These are phyloP conservation scores for Seriola dumerili DNA, from an alignment of 2,113 vertebrate species.

Conservation along the genomic window DNA sequence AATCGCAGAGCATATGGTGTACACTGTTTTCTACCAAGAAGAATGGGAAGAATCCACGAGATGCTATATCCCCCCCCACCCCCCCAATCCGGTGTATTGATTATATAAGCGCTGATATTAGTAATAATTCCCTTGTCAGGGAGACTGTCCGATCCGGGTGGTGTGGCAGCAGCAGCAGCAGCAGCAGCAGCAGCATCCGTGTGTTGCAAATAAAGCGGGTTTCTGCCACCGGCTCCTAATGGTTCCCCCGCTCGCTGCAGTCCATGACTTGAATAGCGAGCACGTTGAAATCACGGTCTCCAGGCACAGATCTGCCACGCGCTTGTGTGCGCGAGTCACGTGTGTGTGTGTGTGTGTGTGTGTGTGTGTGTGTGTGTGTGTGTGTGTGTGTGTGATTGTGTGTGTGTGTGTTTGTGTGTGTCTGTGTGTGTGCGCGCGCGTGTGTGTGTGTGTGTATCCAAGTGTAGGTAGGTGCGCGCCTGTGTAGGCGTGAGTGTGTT, in stretches of 20 bases:
- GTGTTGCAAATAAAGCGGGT: slow-evolving; percentile 55
- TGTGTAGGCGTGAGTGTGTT: slow-evolving; percentile 54
- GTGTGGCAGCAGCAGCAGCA: slow-evolving; percentile 26
- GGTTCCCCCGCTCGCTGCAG: slow-evolving; percentile 67
- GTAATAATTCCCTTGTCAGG: slow-evolving; percentile 64
- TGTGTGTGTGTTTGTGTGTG: background rate
- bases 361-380: background rate
- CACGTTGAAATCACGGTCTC: slow-evolving; percentile 66
- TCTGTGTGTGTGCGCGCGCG: background rate
- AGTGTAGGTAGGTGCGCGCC: slow-evolving; percentile 36
- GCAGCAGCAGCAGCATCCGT: slow-evolving; percentile 53
- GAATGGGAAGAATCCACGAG: slow-evolving; percentile 33
- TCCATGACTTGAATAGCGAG: slow-evolving; percentile 78
- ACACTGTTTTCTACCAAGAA: slow-evolving; percentile 42
- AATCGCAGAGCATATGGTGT: slow-evolving; percentile 56
- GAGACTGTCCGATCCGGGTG: slow-evolving; percentile 52
- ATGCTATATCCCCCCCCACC: slow-evolving; percentile 6
- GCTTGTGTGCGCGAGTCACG: slow-evolving; percentile 26
- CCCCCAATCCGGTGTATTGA: slow-evolving; percentile 59
- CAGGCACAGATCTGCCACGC: slow-evolving; percentile 36
- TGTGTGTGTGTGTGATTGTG: background rate
- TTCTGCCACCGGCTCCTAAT: slow-evolving; percentile 65
- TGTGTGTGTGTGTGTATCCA: too few relatives aligned
- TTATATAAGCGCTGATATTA: slow-evolving; percentile 68
- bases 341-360: slow-evolving; percentile 10